Evolutionary conservation across 1,140 invertebrate species (phyloP), one percentile per base, ranked within the genome.

Genomic region (Trachymyrmex cornetzi): DNA sequence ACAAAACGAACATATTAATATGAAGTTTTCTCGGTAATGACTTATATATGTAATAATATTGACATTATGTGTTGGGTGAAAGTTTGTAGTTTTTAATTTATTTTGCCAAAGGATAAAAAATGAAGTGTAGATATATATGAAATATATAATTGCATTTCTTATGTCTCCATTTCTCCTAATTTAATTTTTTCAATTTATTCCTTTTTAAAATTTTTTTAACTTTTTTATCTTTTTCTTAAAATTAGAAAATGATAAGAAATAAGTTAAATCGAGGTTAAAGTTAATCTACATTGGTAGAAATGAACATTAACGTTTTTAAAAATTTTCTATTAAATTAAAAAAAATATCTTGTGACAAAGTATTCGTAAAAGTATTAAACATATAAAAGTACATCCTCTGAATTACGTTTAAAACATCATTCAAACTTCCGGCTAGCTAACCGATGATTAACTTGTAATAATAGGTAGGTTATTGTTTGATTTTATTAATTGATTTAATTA

Each of bases 1-100:
- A 34, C 53, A 53, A 44, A 61, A 57, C 53, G 66, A 72, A 12
- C 69, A 61, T 50, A 27, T 12, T 82, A 84, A 75, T 48, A 61
- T 63, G 4, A 84, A 61, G 4, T 82, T 75, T 50, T 34, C 30
- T 14, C 30, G 11, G 27, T 48, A 84, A 22, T 19, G 27, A n/a
- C n/a, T 11, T 16, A 48, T 24, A 38, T n/a, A 14, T 14, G 7
- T 82, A 66, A 55, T 48, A 48, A 34, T 48, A 84, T 24, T 38
- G 59, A 34, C 77, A 16, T 66, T 75, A 84, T 72, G 16, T 27
- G 24, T 30, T 19, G 3, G n/a, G 55, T 14, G 2, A 59, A 77
- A 30, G 14, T 11, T 69, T 9, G 24, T n/a, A 34, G 4, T 12
- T 80, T 22, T 24, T 80, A 24, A 63, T 80, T 80, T 80, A 53